phyloP scores from a whole-genome alignment of 92 coral and sea anemone genomes.

The Phenganax marumi region DNA sequence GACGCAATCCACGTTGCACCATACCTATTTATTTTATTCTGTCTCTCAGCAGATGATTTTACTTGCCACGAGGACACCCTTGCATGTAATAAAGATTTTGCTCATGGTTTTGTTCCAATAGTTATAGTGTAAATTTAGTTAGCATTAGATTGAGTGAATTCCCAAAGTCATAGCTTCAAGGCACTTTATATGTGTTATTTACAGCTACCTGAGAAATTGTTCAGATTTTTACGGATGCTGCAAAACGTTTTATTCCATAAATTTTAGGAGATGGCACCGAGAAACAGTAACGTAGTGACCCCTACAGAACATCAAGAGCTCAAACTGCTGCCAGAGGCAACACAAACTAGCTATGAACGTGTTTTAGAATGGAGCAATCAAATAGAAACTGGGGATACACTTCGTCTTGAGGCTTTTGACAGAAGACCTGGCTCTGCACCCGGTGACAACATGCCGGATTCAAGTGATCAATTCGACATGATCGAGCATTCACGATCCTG shows the following conservation, averaged over 20 bases:
- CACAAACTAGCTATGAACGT: constrained; percentile 81
- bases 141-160: no score
- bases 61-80: no score
- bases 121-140: no score
- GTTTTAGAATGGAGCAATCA: constrained; percentile 88
- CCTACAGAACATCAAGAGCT: background rate
- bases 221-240: background rate
- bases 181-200: no score
- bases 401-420: background rate
- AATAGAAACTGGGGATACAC: constrained; percentile 58
- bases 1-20: no score
- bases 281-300: background rate
- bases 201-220: background rate
- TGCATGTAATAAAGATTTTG: no score
- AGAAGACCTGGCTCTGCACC: constrained; percentile 20
- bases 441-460: background rate
- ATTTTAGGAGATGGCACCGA: background rate
- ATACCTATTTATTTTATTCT: no score
- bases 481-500: background rate
- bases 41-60: no score
- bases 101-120: no score
- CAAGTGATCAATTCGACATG: background rate
- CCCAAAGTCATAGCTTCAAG: no score
- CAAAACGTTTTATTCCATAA: background rate
- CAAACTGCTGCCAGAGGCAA: constrained; percentile 20